Evolutionary conservation across 53 echinoderm and acorn worm genomes (phyloP).

Genomic region (Henricia sp.): DNA sequence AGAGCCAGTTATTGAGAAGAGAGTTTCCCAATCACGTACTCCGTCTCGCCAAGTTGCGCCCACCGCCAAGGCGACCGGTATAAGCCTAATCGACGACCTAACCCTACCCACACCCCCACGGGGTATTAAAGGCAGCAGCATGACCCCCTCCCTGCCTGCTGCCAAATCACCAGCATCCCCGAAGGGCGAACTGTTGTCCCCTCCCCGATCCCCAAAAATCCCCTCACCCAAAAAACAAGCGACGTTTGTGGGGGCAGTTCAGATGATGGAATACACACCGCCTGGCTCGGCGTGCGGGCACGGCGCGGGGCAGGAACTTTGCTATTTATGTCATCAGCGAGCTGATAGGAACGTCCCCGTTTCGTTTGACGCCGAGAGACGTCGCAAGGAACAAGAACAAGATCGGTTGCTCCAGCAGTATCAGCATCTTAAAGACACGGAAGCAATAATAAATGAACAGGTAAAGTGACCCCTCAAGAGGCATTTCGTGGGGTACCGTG

Average conservation of each 20-base stretch:
- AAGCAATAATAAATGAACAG: constrained; percentile 91
- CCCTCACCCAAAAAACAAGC: constrained; percentile 58
- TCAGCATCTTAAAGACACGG: constrained; percentile 96
- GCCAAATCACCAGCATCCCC: constrained; percentile 57
- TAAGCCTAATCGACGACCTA: constrained; percentile 82
- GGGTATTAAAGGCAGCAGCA: constrained; percentile 67
- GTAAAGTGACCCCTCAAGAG: too few species aligned
- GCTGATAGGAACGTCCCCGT: constrained; percentile 90
- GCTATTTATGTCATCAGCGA: constrained; percentile 97
- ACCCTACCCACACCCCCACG: constrained; percentile 57
- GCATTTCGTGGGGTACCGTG: too few species aligned
- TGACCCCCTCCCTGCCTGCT: constrained; percentile 83
- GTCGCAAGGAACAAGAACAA: constrained; percentile 91
- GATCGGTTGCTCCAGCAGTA: constrained; percentile 93
- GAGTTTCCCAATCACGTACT: neutral
- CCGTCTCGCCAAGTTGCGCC: constrained; percentile 66
- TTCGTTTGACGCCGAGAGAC: constrained; percentile 82
- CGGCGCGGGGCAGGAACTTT: constrained; percentile 92
- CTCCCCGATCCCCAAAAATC: constrained; percentile 72
- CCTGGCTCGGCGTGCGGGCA: constrained; percentile 70
- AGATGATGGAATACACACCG: constrained; percentile 34
- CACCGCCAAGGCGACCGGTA: constrained; percentile 83
- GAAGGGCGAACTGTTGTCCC: constrained; percentile 21
- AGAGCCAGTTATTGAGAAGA: constrained; percentile 23
- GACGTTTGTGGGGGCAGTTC: constrained; percentile 17